Evolutionary conservation across 2,113 vertebrate species (phyloP).

Genomic region (Thermophis baileyi): DNA sequence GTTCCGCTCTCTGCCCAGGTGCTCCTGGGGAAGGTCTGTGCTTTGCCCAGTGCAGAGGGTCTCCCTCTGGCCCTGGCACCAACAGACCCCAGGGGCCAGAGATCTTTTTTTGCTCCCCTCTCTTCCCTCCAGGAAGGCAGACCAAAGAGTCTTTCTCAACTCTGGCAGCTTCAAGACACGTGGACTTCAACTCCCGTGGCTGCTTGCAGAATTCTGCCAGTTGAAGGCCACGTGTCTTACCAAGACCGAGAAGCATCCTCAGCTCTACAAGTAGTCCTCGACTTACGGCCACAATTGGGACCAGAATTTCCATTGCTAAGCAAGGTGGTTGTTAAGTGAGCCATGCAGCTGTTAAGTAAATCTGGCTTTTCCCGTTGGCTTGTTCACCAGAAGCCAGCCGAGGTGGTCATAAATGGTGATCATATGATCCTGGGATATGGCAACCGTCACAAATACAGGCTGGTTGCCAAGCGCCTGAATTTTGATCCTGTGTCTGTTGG

Average conservation of each 20-base stretch:
- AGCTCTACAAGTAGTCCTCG: background rate
- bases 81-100: background rate
- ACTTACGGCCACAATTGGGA: background rate
- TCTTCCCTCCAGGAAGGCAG: background rate
- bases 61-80: background rate
- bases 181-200: background rate
- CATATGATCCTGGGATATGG: background rate
- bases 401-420: background rate
- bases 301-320: background rate
- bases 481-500: too few relatives aligned
- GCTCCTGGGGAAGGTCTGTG: background rate
- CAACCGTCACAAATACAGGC: background rate
- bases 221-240: too few relatives aligned
- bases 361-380: background rate
- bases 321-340: background rate
- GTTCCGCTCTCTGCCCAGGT: too few relatives aligned
- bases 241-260: background rate
- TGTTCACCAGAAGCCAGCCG: background rate
- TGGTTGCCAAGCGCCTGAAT: too few relatives aligned
- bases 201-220: too few relatives aligned
- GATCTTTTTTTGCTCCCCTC: background rate
- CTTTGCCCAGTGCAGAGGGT: too few relatives aligned
- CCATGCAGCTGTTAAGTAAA: background rate
- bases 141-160: background rate
- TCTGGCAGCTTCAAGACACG: background rate